Evolutionary conservation across 2,888 invertebrate species (phyloP), one percentile per base, ranked within the genome.

Genomic region (Pristionchus entomophagus): DNA sequence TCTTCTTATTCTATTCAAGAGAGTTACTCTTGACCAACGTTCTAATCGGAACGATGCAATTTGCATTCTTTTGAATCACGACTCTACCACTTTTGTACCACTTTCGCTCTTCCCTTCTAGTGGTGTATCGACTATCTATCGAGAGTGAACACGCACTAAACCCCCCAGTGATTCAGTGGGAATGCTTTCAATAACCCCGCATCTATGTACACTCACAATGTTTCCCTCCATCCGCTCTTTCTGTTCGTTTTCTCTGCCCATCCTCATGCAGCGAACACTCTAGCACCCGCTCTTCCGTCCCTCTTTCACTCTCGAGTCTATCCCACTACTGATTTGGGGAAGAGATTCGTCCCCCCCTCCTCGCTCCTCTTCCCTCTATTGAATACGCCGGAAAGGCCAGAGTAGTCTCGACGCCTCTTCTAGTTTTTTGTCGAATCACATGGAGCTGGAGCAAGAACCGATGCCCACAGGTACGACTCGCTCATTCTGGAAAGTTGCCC

Each of bases 291-390:
- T 73, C 73, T 73, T 26, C 12, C 73, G n/a, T 41, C 41, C 73
- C 41, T n/a, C n/a, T n/a, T n/a, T n/a, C 73, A 32, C 73, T 73
- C 73, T 17, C 65, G n/a, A 38, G 32, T 73, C 73, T 73, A 38
- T 73, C 73, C n/a, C 41, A 73, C 73, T 73, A 73, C 73, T 73
- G 41, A 73, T 73, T 73, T 73, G 65, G 65, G 32, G 65, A 35
- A 73, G 73, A 41, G 73, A 73, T 41, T 73, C 73, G 8, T 45
- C 45, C 45, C 6, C 6, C 45, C 45, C 45, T 45, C 45, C 73
- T 73, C 73, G 41, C 73, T 41, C 26, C 65, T 29, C 65, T 65
- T 19, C 17, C n/a, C 59, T n/a, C 73, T 26, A 73, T 73, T 73
- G 73, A 73, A 73, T 73, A 73, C 32, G 69, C 38, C 73, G 73